Base-by-base conservation (phyloP, 2,113 vertebrate genomes). In the Myotis brandtii region DNA sequence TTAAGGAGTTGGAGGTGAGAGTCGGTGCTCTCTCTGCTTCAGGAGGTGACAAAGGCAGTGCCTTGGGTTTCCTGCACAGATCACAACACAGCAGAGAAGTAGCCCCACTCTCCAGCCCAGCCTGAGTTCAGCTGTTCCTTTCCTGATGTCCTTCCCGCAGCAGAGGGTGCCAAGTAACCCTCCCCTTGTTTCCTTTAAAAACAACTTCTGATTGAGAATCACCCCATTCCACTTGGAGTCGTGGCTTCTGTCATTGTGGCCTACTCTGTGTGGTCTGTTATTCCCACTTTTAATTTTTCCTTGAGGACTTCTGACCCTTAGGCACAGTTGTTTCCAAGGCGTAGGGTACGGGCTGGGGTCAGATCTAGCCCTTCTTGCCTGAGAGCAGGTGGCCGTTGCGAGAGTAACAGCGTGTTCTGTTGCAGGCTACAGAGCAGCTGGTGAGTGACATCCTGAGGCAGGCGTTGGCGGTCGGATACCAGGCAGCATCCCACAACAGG, bases 391-490 rank as follows among this genome's bases (percentile, higher is more conserved):
- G 40, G 17, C 69, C 8, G 0, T 66, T 40, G 25, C 16, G 25
- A 52, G 46, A 88, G 21, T 96, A 18, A 97, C 4, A 21, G 7
- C 66, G 1, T 94, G 43, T 95, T 97, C 93, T 89, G 0, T 98
- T 73, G 4, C 67, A 99, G 99, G 99, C 99, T 32, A 99, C 99
- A 0, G 99, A 99, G 69, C 99, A 99, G 98, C 99, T 99, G 97
- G 98, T 99, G 97, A 99, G 98, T 46, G 99, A 99, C 91, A 98
- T 99, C 96, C 98, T 99, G 54, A 98, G 99, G 96, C 99, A 99
- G 84, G 99, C 99, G 0, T 98, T 99, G 69, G 99, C 99, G 0
- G 98, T 99, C 73, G 99, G 99, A 0, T 99, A 98, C 83, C 98
- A 99, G 97, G 98, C 99, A 89, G 98, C 99, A 84, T 98, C 99